phyloP scores from a whole-genome alignment of 2,113 vertebrate species.

The Cairina moschata region DNA sequence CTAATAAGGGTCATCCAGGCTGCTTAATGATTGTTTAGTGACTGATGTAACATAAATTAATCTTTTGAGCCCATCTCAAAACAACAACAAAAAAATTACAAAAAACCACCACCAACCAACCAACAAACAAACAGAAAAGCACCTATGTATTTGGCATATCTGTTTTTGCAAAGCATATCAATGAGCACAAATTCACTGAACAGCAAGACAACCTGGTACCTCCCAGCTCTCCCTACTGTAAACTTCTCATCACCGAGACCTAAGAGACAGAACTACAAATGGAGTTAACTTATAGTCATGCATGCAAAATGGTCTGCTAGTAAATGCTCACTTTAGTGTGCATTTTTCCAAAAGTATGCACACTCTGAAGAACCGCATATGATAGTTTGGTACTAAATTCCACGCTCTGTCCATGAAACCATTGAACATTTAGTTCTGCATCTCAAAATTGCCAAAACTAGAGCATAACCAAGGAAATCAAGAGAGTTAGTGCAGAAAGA shows the following conservation, averaged over 20 bases:
- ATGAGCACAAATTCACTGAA: neutral
- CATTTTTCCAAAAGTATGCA: neutral
- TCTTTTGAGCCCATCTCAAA: neutral
- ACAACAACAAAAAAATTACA: neutral
- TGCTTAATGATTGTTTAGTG: neutral
- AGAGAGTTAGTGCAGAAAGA: neutral
- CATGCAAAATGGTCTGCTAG: neutral
- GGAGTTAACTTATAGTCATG: neutral
- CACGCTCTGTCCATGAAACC: neutral
- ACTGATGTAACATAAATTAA: neutral
- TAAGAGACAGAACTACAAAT: neutral
- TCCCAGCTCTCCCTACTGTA: neutral
- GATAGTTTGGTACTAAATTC: neutral
- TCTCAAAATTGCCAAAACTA: neutral
- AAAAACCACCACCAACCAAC: no score
- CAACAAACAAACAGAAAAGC: neutral
- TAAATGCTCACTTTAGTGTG: neutral
- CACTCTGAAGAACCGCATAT: neutral
- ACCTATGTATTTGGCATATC: neutral
- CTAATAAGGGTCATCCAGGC: neutral
- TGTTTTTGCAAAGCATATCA: neutral
- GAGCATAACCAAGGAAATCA: neutral
- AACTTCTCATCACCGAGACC: neutral
- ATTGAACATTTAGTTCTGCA: neutral
- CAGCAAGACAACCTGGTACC: rapidly evolving